Conservation (phyloP, 2,113 vertebrate species). For the Pandion haliaetus region DNA sequence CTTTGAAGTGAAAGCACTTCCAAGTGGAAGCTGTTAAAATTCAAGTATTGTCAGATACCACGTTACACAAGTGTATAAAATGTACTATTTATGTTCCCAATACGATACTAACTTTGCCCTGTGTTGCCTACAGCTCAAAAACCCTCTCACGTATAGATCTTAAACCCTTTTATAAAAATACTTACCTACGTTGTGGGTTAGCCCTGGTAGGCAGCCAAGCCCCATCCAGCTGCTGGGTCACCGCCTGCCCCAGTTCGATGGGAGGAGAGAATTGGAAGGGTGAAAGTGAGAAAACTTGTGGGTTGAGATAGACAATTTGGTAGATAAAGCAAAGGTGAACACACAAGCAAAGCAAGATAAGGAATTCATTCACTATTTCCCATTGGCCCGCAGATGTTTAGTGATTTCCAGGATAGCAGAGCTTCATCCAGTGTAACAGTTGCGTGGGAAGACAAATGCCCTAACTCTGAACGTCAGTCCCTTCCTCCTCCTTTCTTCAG, state of each 20-base stretch:
- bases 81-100: neutral
- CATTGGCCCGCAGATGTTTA: neutral
- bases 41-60: neutral
- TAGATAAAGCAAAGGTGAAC: neutral
- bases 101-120: neutral
- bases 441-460: neutral
- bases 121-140: neutral
- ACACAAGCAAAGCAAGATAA: neutral
- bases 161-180: neutral
- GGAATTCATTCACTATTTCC: neutral
- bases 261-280: too few species aligned
- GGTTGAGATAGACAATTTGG: neutral
- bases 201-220: too few species aligned
- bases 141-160: neutral
- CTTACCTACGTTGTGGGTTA: too few species aligned
- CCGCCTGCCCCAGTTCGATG: neutral
- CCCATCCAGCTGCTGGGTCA: neutral
- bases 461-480: accelerated
- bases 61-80: neutral
- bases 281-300: neutral
- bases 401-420: neutral
- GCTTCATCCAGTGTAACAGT: accelerated
- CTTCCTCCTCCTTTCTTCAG: neutral
- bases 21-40: neutral
- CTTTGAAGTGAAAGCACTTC: neutral